Base-by-base conservation (phyloP, 2,888 invertebrate genomes). In the Stegophylla sp. region DNA sequence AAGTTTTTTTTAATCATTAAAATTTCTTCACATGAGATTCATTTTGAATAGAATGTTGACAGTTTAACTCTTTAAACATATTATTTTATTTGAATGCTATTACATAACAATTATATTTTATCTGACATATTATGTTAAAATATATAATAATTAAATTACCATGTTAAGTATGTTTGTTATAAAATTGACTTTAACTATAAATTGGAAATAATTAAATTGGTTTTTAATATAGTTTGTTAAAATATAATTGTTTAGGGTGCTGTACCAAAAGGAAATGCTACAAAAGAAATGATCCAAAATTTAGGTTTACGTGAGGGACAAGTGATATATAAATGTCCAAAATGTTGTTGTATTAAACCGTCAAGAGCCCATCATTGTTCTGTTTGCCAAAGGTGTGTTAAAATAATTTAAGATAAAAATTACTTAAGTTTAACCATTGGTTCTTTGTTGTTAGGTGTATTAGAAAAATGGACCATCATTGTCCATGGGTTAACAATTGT, bases 401-500 rank as follows among this genome's bases (percentile, higher is more conserved):
- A 64, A 56, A 43, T 23, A 56, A 26, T 23, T 53, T 71, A 12
- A 3, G 13, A 15, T 66, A 72, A 45, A 7, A 48, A 61, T 41
- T 4, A 61, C 7, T 34, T 34, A 3, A 34, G 7, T 34, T 34
- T 34, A n/a, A 3, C 34, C 34, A 34, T 5, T 34, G 3, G 34
- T 34, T 79, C 82, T 83, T 86, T 87, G 86, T 88, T 84, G n/a
- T n/a, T 84, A 89, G 92, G 85, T 93, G 93, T 86, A 92, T 94
- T 83, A 88, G 91, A 83, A 93, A 93, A 88, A 94, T 94, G 94
- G 94, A 94, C 85, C 93, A 94, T 86, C 94, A 94, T 86, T 94
- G 94, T 87, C 98, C 98, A 0, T 98, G 97, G 97, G 95, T 99
- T 12, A 99, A 99, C 87, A 99, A 99, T 87, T 99, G 99, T 87